Evolutionary conservation across 2,888 invertebrate genomes (phyloP).

Genomic region (Mythimna albipuncta): DNA sequence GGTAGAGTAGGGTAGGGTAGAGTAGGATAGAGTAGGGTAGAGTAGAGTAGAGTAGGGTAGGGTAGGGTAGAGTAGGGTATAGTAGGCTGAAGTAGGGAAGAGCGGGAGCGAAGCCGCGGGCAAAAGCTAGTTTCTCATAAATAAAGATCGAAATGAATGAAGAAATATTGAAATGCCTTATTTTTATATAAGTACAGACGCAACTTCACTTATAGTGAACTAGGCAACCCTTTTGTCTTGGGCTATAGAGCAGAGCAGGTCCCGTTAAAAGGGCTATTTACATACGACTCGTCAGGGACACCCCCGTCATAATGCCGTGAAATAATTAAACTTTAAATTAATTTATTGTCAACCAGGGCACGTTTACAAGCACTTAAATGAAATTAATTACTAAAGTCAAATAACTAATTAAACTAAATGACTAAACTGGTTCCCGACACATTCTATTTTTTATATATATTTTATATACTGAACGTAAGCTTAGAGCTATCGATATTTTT

Average conservation of each 20-base stretch:
- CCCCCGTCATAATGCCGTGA: background rate
- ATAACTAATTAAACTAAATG: slow-evolving; percentile 43
- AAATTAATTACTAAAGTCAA: slow-evolving; percentile 46
- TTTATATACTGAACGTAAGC: background rate
- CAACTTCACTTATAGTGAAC: background rate
- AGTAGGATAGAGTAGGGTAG: too few relatives aligned
- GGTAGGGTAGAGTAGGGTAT: too few relatives aligned
- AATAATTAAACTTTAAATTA: slow-evolving; percentile 42
- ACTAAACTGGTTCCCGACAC: slow-evolving; percentile 11
- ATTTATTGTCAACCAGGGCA: slow-evolving; percentile 32
- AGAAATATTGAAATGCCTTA: background rate
- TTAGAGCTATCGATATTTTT: slow-evolving; percentile 21
- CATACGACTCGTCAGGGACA: slow-evolving; percentile 23
- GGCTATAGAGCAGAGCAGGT: slow-evolving; percentile 1
- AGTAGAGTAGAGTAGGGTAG: too few relatives aligned
- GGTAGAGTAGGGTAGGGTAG: too few relatives aligned
- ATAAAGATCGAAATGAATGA: background rate
- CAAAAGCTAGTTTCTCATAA: too few relatives aligned
- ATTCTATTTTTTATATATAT: slow-evolving; percentile 6
- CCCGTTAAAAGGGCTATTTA: slow-evolving; percentile 18
- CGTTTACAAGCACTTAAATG: slow-evolving; percentile 35
- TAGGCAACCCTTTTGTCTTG: slow-evolving; percentile 8
- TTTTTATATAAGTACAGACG: background rate
- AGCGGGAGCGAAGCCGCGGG: too few relatives aligned
- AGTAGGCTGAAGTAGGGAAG: too few relatives aligned